These are phyloP conservation scores for Drosophila pandora DNA, from an alignment of 1,140 invertebrate species.

Conservation along the genomic window DNA sequence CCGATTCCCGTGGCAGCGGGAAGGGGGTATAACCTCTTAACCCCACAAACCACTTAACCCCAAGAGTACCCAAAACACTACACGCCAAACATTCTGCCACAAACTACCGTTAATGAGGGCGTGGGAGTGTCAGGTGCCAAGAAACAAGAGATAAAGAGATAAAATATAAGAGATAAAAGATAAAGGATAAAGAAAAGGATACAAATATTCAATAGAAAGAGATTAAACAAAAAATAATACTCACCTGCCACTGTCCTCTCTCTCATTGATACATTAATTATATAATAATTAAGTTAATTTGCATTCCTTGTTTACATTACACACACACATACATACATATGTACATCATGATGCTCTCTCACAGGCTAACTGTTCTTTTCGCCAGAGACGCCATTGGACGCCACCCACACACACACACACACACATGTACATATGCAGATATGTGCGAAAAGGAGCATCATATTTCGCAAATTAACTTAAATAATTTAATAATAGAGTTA, in stretches of 20 bases:
- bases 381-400: background rate
- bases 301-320: too few relatives aligned
- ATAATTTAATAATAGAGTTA: background rate
- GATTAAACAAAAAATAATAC: too few relatives aligned
- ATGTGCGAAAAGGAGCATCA: background rate
- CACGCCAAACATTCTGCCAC: constrained; percentile 29
- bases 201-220: too few relatives aligned
- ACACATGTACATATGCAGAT: background rate
- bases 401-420: background rate
- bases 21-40: background rate
- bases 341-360: background rate
- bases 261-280: too few relatives aligned
- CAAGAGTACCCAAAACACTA: constrained; percentile 2
- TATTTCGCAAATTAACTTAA: background rate
- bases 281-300: too few relatives aligned
- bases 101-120: constrained; percentile 47
- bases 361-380: background rate
- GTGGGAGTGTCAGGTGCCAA: constrained; percentile 56
- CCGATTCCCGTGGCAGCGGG: background rate
- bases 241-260: too few relatives aligned
- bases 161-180: too few relatives aligned
- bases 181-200: too few relatives aligned
- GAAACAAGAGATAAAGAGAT: background rate
- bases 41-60: constrained; percentile 11
- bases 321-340: too few relatives aligned